Base-by-base conservation (phyloP, 2,113 vertebrate genomes). In the Neolamprologus tretocephalus region DNA sequence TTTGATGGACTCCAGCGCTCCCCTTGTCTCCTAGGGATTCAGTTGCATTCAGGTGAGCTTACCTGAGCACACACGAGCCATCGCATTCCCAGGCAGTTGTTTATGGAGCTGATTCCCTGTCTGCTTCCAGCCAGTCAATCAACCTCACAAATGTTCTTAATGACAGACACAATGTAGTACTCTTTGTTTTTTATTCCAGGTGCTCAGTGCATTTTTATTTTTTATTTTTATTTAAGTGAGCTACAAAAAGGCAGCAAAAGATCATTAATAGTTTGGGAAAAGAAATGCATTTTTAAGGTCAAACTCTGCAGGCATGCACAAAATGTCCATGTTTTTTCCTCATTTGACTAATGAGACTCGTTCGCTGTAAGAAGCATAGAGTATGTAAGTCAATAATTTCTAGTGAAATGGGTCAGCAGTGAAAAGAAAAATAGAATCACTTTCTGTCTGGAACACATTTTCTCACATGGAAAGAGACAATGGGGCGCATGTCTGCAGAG, bases 111-210 rank as follows among this genome's bases (percentile, higher is more conserved):
- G 87, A 94, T 90, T 86, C 89, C 87, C 89, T 58, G 71, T 94
- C 93, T 95, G 88, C 89, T 85, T 95, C 80, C 86, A 89, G 86
- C 89, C 86, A 93, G 87, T 94, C 93, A 92, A 86, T 95, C 94
- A 94, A 82, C 89, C 89, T 93, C 81, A 75, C 79, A 85, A 92
- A 94, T 87, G 91, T 89, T 85, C 81, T 81, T 35, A 90, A 88
- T 94, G 94, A 95, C 94, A 94, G 94, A 94, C 92, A 86, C 66
- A 87, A 80, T 45, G 78, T 80, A 86, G 80, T 80, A 68, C 45
- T 88, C 90, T 89, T 94, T 94, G 92, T 92, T 94, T 93, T 90
- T 87, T 93, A 86, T 85, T 89, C 87, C 91, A 92, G 87, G 45
- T 14, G 81, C 68, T 92, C 82, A n/a, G 37, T 7, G 35, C 79